Evolutionary conservation across 2,797 vertebrate genomes (phyloP).

Genomic region (Orestias chungarensis): DNA sequence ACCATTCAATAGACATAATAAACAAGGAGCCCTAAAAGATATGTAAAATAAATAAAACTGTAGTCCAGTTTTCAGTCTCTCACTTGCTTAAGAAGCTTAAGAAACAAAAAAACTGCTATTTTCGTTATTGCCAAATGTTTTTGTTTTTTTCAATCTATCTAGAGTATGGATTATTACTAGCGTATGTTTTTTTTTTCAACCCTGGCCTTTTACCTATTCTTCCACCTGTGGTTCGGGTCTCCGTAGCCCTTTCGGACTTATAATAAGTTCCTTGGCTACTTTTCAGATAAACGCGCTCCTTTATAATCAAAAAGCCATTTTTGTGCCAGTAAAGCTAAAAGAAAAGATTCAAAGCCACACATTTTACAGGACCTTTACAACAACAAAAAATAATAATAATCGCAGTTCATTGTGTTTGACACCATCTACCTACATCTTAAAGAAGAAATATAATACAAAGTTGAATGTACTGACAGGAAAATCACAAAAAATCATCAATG

Average conservation of each 20-base stretch:
- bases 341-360: too few species aligned
- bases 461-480: too few species aligned
- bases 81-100: background rate
- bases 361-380: too few species aligned
- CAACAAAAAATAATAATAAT: too few species aligned
- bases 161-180: too few species aligned
- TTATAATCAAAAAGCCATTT: too few species aligned
- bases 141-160: background rate
- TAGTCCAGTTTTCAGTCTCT: background rate
- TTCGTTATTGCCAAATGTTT: background rate
- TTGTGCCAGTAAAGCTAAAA: too few species aligned
- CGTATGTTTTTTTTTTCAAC: background rate
- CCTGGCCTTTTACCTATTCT: background rate
- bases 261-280: background rate
- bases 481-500: too few species aligned
- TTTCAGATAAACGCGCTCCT: background rate
- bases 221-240: background rate
- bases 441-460: too few species aligned
- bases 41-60: background rate
- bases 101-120: background rate
- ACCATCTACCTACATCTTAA: too few species aligned
- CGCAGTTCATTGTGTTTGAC: too few species aligned
- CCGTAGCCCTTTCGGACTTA: background rate
- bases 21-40: background rate
- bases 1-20: background rate